phyloP scores from a whole-genome alignment of 37 sponge, comb jelly and placozoan species.

The Eunapius fragilis region DNA sequence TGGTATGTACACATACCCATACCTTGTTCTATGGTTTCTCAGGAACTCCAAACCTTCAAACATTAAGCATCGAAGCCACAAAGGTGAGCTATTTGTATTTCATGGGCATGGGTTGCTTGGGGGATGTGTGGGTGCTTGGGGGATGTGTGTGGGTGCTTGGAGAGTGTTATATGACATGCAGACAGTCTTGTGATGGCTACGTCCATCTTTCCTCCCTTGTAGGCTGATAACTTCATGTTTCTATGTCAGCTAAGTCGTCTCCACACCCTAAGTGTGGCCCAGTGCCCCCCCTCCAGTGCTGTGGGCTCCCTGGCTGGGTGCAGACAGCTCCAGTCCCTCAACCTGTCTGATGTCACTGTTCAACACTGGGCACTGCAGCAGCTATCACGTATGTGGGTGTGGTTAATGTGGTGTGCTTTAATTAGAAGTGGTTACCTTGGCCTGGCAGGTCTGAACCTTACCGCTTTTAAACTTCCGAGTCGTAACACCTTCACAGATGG shows the following conservation, averaged over 20 bases:
- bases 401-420: no score
- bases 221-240: constrained; percentile 16
- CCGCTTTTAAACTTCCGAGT: constrained; percentile 47
- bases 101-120: not conserved
- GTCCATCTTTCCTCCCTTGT: not conserved
- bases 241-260: constrained; percentile 25
- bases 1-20: no score
- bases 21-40: not conserved
- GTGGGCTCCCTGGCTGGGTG: constrained; percentile 27
- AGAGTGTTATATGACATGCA: no score
- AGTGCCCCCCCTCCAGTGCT: constrained; percentile 5
- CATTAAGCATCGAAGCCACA: constrained; percentile 45
- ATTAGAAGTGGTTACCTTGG: no score
- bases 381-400: not conserved
- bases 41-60: constrained; percentile 52
- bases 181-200: no score
- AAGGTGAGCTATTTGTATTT: not conserved
- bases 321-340: constrained; percentile 14
- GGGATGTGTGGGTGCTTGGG: no score
- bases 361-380: not conserved
- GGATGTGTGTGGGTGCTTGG: no score
- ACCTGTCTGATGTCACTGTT: constrained; percentile 14
- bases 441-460: not conserved
- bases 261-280: constrained; percentile 39
- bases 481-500: constrained; percentile 37